Percentiles rank a stretch among this genome's conserved stretches.
Conservation (phyloP, 2,888 invertebrate genomes). For the Zaprionus lineosus region DNA sequence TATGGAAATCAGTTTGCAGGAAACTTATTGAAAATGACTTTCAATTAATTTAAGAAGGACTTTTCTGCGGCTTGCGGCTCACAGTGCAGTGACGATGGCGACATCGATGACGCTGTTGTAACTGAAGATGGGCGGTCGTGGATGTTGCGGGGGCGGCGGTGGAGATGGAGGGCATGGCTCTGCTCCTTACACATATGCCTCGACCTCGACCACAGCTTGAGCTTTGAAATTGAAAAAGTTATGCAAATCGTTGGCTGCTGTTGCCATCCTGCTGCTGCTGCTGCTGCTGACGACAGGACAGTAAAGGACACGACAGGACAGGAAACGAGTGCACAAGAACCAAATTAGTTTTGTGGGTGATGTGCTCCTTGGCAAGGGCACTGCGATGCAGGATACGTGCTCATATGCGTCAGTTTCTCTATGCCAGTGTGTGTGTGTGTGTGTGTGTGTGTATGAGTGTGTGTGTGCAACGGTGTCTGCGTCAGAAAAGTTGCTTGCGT, state of each 20-base stretch:
- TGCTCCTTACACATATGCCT: slow-evolving; percentile 59
- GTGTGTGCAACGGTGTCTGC: not conserved
- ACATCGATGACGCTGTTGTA: slow-evolving; percentile 43
- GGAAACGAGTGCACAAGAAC: slow-evolving; percentile 64
- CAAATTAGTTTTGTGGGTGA: slow-evolving; percentile 67
- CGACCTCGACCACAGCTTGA: slow-evolving; percentile 73
- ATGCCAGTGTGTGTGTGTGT: slow-evolving; percentile 3
- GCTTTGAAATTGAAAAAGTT: slow-evolving; percentile 77
- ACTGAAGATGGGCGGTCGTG: slow-evolving; percentile 40
- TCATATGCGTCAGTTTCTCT: slow-evolving; percentile 7
- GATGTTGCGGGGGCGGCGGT: not conserved
- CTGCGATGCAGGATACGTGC: slow-evolving; percentile 28
- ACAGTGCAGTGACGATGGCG: slow-evolving; percentile 5
- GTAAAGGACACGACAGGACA: slow-evolving; percentile 25
- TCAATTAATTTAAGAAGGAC: too few relatives aligned
- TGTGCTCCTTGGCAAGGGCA: too few relatives aligned
- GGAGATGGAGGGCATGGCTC: slow-evolving; percentile 12
- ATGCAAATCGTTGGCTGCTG: slow-evolving; percentile 65
- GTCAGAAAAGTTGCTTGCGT: slow-evolving; percentile 40
- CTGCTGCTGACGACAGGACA: slow-evolving; percentile 44
- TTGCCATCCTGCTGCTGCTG: slow-evolving; percentile 26
- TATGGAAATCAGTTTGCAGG: too few relatives aligned
- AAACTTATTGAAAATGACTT: too few relatives aligned
- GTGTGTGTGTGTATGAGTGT: slow-evolving; percentile 19
- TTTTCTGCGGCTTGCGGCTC: too few relatives aligned